Percentiles rank a stretch among this genome's conserved stretches.
Conservation (phyloP, 2,113 vertebrate genomes). For the Cardinalis cardinalis region DNA sequence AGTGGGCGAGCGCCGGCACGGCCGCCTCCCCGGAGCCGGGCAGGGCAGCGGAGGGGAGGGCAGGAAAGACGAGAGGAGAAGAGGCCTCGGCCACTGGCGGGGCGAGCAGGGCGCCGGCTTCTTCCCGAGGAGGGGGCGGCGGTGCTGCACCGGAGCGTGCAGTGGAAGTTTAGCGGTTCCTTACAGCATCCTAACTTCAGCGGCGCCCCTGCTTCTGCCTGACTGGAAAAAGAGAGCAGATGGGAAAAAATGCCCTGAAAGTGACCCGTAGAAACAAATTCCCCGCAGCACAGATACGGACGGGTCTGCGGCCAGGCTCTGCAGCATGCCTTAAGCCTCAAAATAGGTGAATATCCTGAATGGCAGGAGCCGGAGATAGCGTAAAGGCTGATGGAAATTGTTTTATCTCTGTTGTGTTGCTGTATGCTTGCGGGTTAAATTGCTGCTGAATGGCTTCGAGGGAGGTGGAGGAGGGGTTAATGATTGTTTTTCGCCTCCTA, state of each 20-base stretch:
- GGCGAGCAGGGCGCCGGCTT: not conserved
- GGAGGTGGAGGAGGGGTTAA: slow-evolving; percentile 24
- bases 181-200: slow-evolving; percentile 31
- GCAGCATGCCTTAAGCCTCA: not conserved
- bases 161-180: slow-evolving; percentile 30
- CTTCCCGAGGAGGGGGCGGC: not conserved
- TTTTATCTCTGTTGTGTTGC: not conserved
- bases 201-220: not conserved
- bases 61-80: not conserved
- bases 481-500: slow-evolving; percentile 15
- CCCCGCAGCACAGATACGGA: not conserved
- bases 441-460: not conserved
- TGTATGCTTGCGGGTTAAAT: not conserved
- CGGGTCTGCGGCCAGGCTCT: not conserved
- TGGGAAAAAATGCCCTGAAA: not conserved
- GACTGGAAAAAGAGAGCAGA: not conserved
- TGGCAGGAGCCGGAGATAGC: not conserved
- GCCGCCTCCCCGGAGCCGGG: slow-evolving; percentile 1
- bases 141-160: slow-evolving; percentile 23
- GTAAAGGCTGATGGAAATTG: not conserved
- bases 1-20: not conserved
- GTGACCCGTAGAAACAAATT: not conserved
- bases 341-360: not conserved
- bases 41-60: not conserved
- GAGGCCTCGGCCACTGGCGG: not conserved